Base-by-base conservation (phyloP, 2,888 invertebrate genomes). In the Trimorus sp. region DNA sequence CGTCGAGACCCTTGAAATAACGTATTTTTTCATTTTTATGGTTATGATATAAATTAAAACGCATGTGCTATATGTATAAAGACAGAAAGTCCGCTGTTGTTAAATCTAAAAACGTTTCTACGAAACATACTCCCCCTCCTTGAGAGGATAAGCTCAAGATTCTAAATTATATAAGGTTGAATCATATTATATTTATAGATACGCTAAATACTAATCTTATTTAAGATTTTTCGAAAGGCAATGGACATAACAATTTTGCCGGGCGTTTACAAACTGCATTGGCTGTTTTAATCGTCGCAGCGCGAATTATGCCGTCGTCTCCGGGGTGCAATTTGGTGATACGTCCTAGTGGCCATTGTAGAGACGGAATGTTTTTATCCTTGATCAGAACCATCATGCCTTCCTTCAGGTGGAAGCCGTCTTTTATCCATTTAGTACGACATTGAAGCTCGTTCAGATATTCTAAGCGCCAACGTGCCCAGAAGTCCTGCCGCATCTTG, bases 401-500 rank as follows among this genome's bases (percentile, higher is more conserved):
- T 0, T 38, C 42, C n/a, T 75, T 49, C 11, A 83, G 12, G 6
- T 53, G 53, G n/a, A 14, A 7, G 9, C 36, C 60, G 36, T 56
- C 40, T 9, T 14, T 60, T n/a, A 42, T 26, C 83, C 70, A 77
- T 68, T 82, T 83, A 1, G 37, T 9, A 5, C 82, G 73, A 0
- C 11, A 15, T 51, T 83, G 70, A 1, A 83, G 16, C n/a, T 83
- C 71, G 40, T 65, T 73, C 9, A 82, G 37, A 66, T 74, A 82
- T 48, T 70, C 75, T 15, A 49, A 63, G 15, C 70, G 54, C 77
- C 77, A 81, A 0, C 77, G 60, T 5, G 60, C 7, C 79, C 81
- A 84, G n/a, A 80, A 84, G 40, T 82, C 78, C 38, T 81, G 74
- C 38, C 71, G 65, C 7, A 83, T 37, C 49, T 80, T 81, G 3